These are phyloP conservation scores for Gavialis gangeticus DNA, from an alignment of 2,113 vertebrate genomes.

Conservation along the genomic window DNA sequence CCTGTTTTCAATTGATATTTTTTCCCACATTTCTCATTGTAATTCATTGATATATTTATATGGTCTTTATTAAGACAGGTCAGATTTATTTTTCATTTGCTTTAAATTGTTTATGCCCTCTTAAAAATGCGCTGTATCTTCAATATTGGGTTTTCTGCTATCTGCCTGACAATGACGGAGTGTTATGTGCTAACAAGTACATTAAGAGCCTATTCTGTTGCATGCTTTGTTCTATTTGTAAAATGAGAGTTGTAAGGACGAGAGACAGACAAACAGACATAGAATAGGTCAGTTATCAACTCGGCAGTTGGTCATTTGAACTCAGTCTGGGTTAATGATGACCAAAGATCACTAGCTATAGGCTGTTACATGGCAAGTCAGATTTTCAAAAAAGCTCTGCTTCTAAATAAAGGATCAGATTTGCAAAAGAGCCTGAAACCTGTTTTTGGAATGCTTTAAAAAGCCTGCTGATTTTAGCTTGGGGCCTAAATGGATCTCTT, in stretches of 20 bases:
- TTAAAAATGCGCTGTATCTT: slow-evolving; percentile 47
- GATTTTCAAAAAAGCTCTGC: background rate
- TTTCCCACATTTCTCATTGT: background rate
- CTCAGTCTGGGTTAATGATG: background rate
- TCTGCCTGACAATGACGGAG: slow-evolving; percentile 59
- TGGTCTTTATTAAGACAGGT: slow-evolving; percentile 65
- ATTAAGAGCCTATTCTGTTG: slow-evolving; percentile 61
- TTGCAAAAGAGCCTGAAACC: background rate
- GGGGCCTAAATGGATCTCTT: background rate
- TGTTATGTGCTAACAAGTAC: slow-evolving; percentile 38
- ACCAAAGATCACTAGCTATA: background rate
- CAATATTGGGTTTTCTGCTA: slow-evolving; percentile 33
- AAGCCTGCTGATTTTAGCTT: background rate
- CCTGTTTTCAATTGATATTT: background rate
- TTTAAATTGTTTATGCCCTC: slow-evolving; percentile 61
- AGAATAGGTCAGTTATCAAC: background rate
- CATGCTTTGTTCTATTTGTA: slow-evolving; percentile 63
- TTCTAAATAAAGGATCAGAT: background rate
- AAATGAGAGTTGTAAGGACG: slow-evolving; percentile 62
- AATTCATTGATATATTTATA: slow-evolving; percentile 61
- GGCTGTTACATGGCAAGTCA: background rate
- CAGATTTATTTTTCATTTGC: slow-evolving; percentile 67
- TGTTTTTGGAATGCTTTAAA: background rate
- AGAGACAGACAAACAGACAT: background rate
- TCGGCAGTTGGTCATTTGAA: background rate